A percentile compares a stretch with the other conserved stretches of the same genome.
phyloP scores from a whole-genome alignment of 2,113 vertebrate species.

The Neogobius melanostomus region DNA sequence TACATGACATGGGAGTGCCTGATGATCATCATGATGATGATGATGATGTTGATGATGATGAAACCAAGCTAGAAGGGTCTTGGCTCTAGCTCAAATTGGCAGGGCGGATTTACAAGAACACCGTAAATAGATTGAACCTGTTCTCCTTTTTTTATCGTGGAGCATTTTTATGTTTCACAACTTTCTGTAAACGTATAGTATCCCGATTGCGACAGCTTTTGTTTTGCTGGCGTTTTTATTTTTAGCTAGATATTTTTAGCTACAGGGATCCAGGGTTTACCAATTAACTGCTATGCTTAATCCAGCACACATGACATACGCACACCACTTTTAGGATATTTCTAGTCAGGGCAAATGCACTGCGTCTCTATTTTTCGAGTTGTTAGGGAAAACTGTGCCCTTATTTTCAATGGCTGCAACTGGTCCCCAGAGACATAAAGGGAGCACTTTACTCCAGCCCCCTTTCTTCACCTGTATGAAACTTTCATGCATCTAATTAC shows the following conservation, averaged over 20 bases:
- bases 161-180: slow-evolving; percentile 70
- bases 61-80: slow-evolving; percentile 72
- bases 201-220: slow-evolving; percentile 42
- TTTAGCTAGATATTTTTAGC: slow-evolving; percentile 34
- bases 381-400: slow-evolving; percentile 25
- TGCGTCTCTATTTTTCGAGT: slow-evolving; percentile 22
- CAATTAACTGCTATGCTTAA: slow-evolving; percentile 12
- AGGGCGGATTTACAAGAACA: slow-evolving; percentile 66
- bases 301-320: slow-evolving; percentile 12
- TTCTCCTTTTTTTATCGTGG: slow-evolving; percentile 59
- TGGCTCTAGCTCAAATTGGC: slow-evolving; percentile 71
- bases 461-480: slow-evolving; percentile 26
- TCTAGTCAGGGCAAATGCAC: slow-evolving; percentile 2
- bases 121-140: slow-evolving; percentile 57
- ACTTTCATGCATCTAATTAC: slow-evolving; percentile 18
- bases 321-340: slow-evolving; percentile 15
- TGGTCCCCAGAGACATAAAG: slow-evolving; percentile 37
- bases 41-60: slow-evolving; percentile 55
- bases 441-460: slow-evolving; percentile 37
- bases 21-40: slow-evolving; percentile 30
- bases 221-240: slow-evolving; percentile 42
- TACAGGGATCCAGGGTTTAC: slow-evolving; percentile 16
- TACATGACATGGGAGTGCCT: slow-evolving; percentile 75
- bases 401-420: slow-evolving; percentile 55
- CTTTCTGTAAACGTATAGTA: slow-evolving; percentile 54